Percentiles rank a stretch among this genome's conserved stretches.
phyloP scores from a whole-genome alignment of 2,113 vertebrate genomes.

The Morone chrysops region DNA sequence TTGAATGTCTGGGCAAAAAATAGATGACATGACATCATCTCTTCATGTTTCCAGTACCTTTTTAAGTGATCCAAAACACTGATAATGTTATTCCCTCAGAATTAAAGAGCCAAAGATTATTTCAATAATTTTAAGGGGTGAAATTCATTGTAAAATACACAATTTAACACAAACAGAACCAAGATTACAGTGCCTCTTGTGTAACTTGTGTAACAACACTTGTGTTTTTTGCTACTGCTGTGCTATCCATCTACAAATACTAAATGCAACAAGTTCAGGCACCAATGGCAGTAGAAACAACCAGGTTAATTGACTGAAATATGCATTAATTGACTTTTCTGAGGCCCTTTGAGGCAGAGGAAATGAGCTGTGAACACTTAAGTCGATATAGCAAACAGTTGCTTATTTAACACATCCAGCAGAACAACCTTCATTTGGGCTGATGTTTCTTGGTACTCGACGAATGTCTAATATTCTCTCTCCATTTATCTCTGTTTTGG shows the following conservation, averaged over 20 bases:
- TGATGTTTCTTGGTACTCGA: neutral
- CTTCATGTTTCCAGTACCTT: constrained; percentile 9
- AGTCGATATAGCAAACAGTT: too few species aligned
- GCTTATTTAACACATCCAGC: neutral
- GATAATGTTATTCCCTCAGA: neutral
- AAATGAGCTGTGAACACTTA: too few species aligned
- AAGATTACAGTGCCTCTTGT: neutral
- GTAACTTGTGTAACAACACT: neutral
- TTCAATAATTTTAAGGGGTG: neutral
- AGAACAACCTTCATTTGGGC: neutral
- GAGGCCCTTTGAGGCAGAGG: too few species aligned
- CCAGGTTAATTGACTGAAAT: neutral
- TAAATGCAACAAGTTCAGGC: neutral
- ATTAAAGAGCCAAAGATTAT: neutral
- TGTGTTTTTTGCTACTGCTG: neutral
- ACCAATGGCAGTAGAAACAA: neutral
- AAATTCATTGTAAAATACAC: neutral
- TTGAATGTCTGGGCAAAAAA: constrained; percentile 18
- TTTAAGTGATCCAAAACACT: neutral
- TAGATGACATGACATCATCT: constrained; percentile 25
- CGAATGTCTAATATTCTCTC: too few species aligned
- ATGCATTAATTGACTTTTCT: neutral
- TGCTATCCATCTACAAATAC: neutral
- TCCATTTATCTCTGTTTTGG: neutral
- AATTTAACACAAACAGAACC: neutral